Evolutionary conservation across 2,888 invertebrate genomes (phyloP).

Genomic region (Zonitis immaculata): DNA sequence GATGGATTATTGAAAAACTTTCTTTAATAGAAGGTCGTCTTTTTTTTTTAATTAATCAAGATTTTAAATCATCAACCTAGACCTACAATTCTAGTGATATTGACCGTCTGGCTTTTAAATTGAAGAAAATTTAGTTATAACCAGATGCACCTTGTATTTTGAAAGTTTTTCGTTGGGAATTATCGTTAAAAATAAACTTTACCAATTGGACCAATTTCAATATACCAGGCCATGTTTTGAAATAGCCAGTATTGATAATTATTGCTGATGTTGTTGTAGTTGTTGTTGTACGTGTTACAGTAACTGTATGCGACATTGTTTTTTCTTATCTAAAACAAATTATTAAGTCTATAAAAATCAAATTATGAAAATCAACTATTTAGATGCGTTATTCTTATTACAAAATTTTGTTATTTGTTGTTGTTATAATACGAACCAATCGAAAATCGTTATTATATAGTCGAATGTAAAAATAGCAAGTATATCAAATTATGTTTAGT

Average conservation of each 20-base stretch:
- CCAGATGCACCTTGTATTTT: no score
- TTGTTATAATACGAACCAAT: neutral
- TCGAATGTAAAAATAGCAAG: neutral
- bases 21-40: neutral
- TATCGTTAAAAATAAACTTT: no score
- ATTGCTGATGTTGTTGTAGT: constrained; percentile 71
- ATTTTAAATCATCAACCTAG: constrained; percentile 5
- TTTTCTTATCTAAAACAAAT: constrained; percentile 42
- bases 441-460: neutral
- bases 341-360: no score
- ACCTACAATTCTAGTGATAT: neutral
- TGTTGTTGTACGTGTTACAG: constrained; percentile 79
- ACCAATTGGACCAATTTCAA: constrained; percentile 80
- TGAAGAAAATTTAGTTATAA: no score
- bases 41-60: no score
- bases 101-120: neutral
- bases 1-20: constrained; percentile 2
- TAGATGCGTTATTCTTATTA: neutral
- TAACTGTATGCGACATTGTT: constrained; percentile 90
- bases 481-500: neutral
- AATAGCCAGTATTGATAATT: constrained; percentile 75
- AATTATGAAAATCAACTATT: neutral
- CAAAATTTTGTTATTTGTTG: neutral
- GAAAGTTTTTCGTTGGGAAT: neutral
- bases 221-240: constrained; percentile 72